Evolutionary conservation across 1,140 invertebrate genomes (phyloP), one percentile per base, ranked within the genome.

Genomic region (Rhopalosiphum padi): DNA sequence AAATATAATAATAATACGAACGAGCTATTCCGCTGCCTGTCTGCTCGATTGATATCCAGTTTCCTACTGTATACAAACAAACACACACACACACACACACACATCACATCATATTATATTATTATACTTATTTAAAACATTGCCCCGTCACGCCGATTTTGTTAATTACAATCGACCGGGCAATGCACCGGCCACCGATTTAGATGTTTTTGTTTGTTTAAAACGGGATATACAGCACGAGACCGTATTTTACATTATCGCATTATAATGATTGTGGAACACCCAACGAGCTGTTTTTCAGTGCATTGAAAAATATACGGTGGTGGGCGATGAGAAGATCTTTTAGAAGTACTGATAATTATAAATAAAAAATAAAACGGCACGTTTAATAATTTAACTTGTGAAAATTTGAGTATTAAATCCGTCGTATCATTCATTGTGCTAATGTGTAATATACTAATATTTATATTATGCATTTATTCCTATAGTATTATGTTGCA

Each of bases 31-130:
- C 35, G 77, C 91, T n/a, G 91, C 77, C 91, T 93, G 91, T 93
- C 91, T 93, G 48, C 25, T 48, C 91, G 82, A 93, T 93, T 93
- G 91, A 93, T 93, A 93, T 93, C 91, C 91, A 93, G 91, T 93
- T 93, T 93, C 91, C 91, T 93, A n/a, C n/a, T 30, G 48, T 89
- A 37, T 86, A 46, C 41, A 51, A n/a, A 18, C 37, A 7, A 37
- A 55, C 35, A 35, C 2, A 53, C 53, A 53, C 35, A 37, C 11
- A 43, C 11, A 86, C 25, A 82, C 41, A 15, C 25, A 85, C 22
- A 41, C 22, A 85, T 41, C 21, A 41, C 7, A 41, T 7, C 37
- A 41, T 9, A 41, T 30, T 53, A 22, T 53, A 37, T 23, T 53
- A 37, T 23, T 46, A 30, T 87, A 87, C 9, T 46, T 87, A 21